Evolutionary conservation across 2,113 vertebrate species (phyloP).

Genomic region (Scomber colias): DNA sequence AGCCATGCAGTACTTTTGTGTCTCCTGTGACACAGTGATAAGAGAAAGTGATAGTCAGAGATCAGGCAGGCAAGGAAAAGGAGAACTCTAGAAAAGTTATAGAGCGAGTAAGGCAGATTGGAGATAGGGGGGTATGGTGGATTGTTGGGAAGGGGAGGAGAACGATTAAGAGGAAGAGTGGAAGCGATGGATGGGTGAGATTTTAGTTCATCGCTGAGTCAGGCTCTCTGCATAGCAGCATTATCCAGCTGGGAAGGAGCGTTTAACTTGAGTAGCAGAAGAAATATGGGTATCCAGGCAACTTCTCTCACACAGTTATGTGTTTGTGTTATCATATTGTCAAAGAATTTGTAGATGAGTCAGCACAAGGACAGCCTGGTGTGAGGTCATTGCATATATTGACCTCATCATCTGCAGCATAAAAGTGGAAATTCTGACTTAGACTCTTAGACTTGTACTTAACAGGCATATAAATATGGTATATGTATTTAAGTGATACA

Average conservation of each 20-base stretch:
- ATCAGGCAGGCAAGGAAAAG: background rate
- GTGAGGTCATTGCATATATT: background rate
- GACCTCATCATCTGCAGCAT: background rate
- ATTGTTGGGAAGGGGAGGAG: background rate
- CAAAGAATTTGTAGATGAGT: conserved; percentile 5
- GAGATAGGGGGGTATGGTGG: conserved; percentile 6
- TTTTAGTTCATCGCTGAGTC: conserved; percentile 78
- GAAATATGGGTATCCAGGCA: conserved; percentile 16
- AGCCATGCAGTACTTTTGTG: conserved; percentile 1
- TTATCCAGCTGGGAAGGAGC: conserved; percentile 69
- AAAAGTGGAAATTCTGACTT: background rate
- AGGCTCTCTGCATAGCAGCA: conserved; percentile 77
- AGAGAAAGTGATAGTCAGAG: conserved; percentile 36
- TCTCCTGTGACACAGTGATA: conserved; percentile 33
- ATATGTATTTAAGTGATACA: background rate
- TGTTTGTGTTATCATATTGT: conserved; percentile 4
- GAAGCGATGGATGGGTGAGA: conserved; percentile 38
- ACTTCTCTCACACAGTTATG: conserved; percentile 7
- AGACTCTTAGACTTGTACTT: no score
- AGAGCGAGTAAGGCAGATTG: background rate
- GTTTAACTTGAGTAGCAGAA: conserved; percentile 56
- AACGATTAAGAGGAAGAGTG: conserved; percentile 10
- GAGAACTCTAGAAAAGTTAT: background rate
- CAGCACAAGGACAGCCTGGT: background rate
- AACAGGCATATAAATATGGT: background rate